Evolutionary conservation across 2,113 vertebrate genomes (phyloP), one percentile per base, ranked within the genome.

Genomic region (Trichechus manatus): DNA sequence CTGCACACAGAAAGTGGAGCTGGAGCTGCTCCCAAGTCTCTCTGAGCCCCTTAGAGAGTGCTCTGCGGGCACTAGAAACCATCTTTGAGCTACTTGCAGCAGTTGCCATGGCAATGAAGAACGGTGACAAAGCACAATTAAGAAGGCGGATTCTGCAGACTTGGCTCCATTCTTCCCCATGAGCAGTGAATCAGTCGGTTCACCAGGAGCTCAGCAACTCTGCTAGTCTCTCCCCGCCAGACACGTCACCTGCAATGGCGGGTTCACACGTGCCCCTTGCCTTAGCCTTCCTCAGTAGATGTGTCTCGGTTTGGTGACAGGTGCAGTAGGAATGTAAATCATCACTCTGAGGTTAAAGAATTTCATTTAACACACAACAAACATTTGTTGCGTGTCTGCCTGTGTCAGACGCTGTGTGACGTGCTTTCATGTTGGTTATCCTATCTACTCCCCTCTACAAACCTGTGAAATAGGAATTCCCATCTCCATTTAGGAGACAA

Each of bases 41-140:
- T 17, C 36, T 9, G 10, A 95, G 93, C 90, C 97, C 96, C 97
- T 89, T 91, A 56, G 56, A 95, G 86, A 88, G 64, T 39, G 27
- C 83, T 59, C 90, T 81, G 20, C 29, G 81, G 23, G 31, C 68
- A 31, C 86, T 82, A 87, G 96, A 97, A 96, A 63, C 20, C 91
- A 56, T 91, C 91, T 96, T 6, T 87, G 95, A 84, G 75, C 93
- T 64, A 68, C 83, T 87, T 95, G 84, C 94, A 97, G 93, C n/a
- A 25, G 95, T 97, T 98, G 96, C 96, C 94, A 96, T 94, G 95
- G 96, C 89, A 97, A 70, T 96, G 95, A 64, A 66, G 47, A 22
- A 9, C 9, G 1, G 27, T 10, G 27, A 79, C 91, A 63, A 93
- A 98, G 92, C 90, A 1, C 22, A 74, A 91, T 93, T 93, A 96